Percentiles rank a stretch among this genome's conserved stretches.
phyloP scores from a whole-genome alignment of 2,888 invertebrate species.

The Keiferia lycopersicella region DNA sequence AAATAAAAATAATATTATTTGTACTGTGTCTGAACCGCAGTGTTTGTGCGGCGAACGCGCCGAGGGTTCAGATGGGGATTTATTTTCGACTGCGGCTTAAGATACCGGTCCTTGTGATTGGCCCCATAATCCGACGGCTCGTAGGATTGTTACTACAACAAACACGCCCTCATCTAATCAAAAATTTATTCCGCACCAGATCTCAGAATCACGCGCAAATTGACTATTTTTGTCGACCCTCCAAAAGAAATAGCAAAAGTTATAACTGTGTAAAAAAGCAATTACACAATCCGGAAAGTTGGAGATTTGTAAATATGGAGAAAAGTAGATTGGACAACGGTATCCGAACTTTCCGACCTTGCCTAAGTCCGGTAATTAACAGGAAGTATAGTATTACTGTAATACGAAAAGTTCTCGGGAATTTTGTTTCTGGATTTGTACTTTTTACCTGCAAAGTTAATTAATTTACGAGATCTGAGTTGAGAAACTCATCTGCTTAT shows the following conservation, averaged over 20 bases:
- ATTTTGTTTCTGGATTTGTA: conserved; percentile 55
- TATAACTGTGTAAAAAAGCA: not conserved
- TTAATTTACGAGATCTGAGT: conserved; percentile 67
- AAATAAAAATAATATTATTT: too few relatives aligned
- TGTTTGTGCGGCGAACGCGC: conserved; percentile 63
- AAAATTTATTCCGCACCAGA: conserved; percentile 32
- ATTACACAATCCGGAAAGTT: conserved; percentile 11
- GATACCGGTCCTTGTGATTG: conserved; percentile 59
- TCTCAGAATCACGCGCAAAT: conserved; percentile 17
- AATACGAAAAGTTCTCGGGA: conserved; percentile 62
- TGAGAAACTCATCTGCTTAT: conserved; percentile 65
- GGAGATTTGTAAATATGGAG: conserved; percentile 35
- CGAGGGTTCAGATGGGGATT: conserved; percentile 61
- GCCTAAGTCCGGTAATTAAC: conserved; percentile 63
- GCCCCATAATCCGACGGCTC: conserved; percentile 53
- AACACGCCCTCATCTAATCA: conserved; percentile 34
- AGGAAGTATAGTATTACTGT: conserved; percentile 60
- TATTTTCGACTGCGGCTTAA: conserved; percentile 61
- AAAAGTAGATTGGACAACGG: conserved; percentile 41
- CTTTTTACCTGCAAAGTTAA: conserved; percentile 69
- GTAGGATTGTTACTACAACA: conserved; percentile 37
- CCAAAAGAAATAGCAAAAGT: not conserved
- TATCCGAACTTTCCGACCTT: conserved; percentile 57
- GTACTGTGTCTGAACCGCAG: conserved; percentile 49
- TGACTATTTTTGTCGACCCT: conserved; percentile 1